Evolutionary conservation across 2,888 invertebrate genomes (phyloP), one percentile per base, ranked within the genome.

Genomic region (Thymelicus sylvestris): DNA sequence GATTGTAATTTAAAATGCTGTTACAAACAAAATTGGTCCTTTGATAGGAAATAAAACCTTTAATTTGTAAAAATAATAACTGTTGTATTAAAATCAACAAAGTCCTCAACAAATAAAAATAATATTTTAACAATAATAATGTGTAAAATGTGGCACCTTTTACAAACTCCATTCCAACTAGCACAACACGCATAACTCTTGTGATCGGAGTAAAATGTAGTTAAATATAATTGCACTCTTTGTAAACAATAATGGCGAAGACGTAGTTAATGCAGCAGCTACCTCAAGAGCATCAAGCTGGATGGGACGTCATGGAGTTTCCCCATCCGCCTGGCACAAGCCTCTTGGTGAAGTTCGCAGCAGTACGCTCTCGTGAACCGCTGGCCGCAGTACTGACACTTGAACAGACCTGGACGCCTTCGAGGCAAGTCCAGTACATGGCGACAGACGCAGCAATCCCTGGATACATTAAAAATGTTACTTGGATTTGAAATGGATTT

Each of bases 301-400:
- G 89, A 77, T 0, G 76, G 68, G 19, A 81, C 78, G 7, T 90
- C 86, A 19, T 79, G 81, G 0, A 6, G 13, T 24, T 47, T 73
- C 15, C 86, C 87, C 0, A 79, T 66, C 0, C 76, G 77, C 66
- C 66, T 79, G 31, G 86, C 88, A 68, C 93, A 93, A 0, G 78
- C 71, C 66, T 84, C 79, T 78, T 92, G 85, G 61, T 93, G 93
- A 13, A 93, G 81, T 74, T 93, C 86, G 39, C 91, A 86, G 78
- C 92, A 92, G 79, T 92, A 92, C 0, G 92, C 89, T 13, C 92
- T 79, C 2, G 87, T 86, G 76, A 93, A 93, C 68, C 80, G 77
- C 75, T 88, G 83, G 0, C 90, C 89, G 67, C 93, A 93, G 76
- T 88, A 83, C 68, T 77, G 80, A 66, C 93, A 93, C 39, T 76